Evolutionary conservation across 2,888 invertebrate genomes (phyloP).

Genomic region (Parnassius orleans): DNA sequence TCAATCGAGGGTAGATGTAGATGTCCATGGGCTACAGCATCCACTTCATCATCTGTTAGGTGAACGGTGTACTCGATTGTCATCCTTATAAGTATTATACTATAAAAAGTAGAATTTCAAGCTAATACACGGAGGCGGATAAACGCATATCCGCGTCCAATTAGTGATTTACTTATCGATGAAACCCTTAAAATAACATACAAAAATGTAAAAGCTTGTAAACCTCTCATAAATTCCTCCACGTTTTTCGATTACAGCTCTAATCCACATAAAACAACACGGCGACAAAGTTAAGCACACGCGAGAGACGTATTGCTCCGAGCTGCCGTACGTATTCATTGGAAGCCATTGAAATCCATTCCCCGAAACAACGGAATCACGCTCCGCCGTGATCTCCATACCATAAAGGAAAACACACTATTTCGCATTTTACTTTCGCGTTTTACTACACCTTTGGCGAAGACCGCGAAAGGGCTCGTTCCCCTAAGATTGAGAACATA

Average conservation of each 20-base stretch:
- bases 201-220: conserved; percentile 1
- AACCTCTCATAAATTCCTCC: conserved; percentile 10
- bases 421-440: conserved; percentile 49
- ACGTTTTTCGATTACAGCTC: conserved; percentile 23
- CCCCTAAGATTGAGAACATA: conserved; percentile 37
- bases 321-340: conserved; percentile 35
- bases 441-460: conserved; percentile 64
- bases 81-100: too few relatives aligned
- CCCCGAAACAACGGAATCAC: conserved; percentile 47
- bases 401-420: conserved; percentile 51
- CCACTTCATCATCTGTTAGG: too few relatives aligned
- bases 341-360: conserved; percentile 47
- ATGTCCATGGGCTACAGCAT: too few relatives aligned
- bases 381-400: conserved; percentile 52
- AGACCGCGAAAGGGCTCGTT: conserved; percentile 39
- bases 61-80: too few relatives aligned
- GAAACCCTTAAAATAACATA: too few relatives aligned
- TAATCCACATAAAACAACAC: conserved; percentile 22
- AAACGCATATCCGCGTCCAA: too few relatives aligned
- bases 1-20: too few relatives aligned
- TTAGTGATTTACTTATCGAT: too few relatives aligned
- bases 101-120: too few relatives aligned
- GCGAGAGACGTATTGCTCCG: conserved; percentile 28
- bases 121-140: too few relatives aligned
- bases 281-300: conserved; percentile 15